Conservation (phyloP, 2,113 vertebrate genomes). For the Anser cygnoides region DNA sequence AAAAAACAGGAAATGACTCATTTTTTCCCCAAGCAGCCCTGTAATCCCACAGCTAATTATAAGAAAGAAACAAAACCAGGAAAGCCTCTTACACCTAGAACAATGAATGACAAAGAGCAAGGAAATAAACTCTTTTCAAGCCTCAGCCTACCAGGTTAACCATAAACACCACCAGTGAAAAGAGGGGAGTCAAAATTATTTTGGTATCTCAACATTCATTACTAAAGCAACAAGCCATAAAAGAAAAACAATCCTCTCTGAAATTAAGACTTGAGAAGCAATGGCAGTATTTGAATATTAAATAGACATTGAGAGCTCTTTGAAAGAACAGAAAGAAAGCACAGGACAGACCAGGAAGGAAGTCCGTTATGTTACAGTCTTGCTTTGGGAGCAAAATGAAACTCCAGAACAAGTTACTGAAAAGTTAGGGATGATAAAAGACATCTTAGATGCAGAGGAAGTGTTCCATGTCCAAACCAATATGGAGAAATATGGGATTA, state of each 20-base stretch:
- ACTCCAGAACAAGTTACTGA: background rate
- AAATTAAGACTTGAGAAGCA: background rate
- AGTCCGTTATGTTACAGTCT: background rate
- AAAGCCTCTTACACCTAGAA: conserved; percentile 59
- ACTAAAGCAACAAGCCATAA: background rate
- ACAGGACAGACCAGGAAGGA: background rate
- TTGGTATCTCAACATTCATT: background rate
- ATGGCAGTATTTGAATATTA: background rate
- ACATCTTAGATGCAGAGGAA: background rate
- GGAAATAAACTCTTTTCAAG: conserved; percentile 1
- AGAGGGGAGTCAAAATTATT: background rate
- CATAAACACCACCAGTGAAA: background rate
- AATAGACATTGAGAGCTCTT: background rate
- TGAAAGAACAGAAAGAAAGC: background rate
- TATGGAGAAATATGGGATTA: background rate
- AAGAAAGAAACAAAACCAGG: conserved; percentile 76
- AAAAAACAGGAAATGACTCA: conserved; percentile 79
- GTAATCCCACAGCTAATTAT: conserved; percentile 34
- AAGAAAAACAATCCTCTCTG: background rate
- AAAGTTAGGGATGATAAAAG: background rate
- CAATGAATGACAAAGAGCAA: conserved; percentile 41
- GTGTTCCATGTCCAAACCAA: background rate
- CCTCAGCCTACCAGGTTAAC: background rate
- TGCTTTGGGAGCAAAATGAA: background rate
- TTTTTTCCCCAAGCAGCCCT: conserved; percentile 63